Conservation (phyloP, 2,888 invertebrate genomes). For the Petrolisthes cinctipes region DNA sequence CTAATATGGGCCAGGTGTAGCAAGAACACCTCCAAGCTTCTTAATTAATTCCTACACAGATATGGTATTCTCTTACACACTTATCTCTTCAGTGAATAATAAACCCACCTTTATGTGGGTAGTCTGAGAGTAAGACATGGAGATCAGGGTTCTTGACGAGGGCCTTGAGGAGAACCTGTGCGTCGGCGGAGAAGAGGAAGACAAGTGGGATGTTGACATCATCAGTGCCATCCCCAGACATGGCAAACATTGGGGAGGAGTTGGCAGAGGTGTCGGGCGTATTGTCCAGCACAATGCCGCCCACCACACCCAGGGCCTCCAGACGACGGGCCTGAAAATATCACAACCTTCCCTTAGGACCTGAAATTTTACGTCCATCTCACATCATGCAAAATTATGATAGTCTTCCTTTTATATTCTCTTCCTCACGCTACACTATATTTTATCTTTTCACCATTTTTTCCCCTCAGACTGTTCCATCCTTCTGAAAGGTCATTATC, state of each 20-base stretch:
- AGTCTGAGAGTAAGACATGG: conserved; percentile 71
- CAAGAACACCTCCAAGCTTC: too few species aligned
- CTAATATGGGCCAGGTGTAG: too few species aligned
- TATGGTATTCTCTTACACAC: too few species aligned
- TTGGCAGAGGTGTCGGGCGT: conserved; percentile 81
- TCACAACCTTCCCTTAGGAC: not conserved
- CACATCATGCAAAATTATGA: not conserved
- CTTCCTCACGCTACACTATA: not conserved
- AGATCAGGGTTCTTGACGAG: conserved; percentile 74
- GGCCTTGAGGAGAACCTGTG: conserved; percentile 77
- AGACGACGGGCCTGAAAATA: conserved; percentile 77
- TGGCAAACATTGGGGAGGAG: conserved; percentile 87
- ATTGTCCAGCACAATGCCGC: conserved; percentile 89
- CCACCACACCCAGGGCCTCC: conserved; percentile 85
- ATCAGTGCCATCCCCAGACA: conserved; percentile 93
- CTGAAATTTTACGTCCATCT: not conserved
- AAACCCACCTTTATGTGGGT: conserved; percentile 46
- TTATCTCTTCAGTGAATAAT: too few species aligned
- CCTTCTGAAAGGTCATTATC: too few species aligned
- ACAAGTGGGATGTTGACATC: conserved; percentile 91
- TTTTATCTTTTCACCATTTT: not conserved
- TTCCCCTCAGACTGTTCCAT: too few species aligned
- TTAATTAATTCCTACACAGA: too few species aligned
- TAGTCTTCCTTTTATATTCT: not conserved
- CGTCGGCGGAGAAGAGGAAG: conserved; percentile 87